A percentile compares a stretch with the other conserved stretches of the same genome.
Conservation (phyloP, 2,113 vertebrate genomes). For the Pseudolaguvia tuberculata region DNA sequence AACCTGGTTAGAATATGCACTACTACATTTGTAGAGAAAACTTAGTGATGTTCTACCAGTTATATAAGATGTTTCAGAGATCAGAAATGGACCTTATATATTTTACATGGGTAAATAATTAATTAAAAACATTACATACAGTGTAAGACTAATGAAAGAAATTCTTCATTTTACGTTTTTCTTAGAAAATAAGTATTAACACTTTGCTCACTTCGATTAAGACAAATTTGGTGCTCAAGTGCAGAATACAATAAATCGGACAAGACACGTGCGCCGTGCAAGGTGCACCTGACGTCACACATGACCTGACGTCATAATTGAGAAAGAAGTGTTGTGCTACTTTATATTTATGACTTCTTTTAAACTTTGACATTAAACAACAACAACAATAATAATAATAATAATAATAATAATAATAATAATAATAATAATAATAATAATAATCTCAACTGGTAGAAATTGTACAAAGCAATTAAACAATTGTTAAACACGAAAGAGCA, state of each 20-base stretch:
- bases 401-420: not conserved
- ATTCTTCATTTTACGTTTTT: not conserved
- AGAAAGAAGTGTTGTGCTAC: not conserved
- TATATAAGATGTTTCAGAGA: too few relatives aligned
- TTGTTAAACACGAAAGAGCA: too few relatives aligned
- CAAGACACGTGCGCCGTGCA: not conserved
- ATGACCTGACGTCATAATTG: not conserved
- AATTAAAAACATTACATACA: too few relatives aligned
- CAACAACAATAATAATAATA: not conserved
- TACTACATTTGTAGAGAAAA: too few relatives aligned
- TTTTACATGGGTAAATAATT: too few relatives aligned
- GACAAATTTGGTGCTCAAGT: not conserved
- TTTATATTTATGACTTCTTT: too few relatives aligned
- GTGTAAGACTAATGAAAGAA: not conserved
- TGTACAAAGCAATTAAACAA: too few relatives aligned
- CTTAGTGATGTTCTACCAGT: too few relatives aligned
- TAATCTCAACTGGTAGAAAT: too few relatives aligned
- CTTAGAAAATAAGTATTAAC: not conserved
- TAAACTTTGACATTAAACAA: not conserved
- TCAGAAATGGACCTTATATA: too few relatives aligned
- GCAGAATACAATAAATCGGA: not conserved
- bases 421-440: not conserved
- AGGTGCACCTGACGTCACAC: conserved; percentile 11
- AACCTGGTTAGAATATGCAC: too few relatives aligned
- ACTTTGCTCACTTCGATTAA: not conserved